These are phyloP conservation scores for Bathynomus jamesi DNA, from an alignment of 1,140 invertebrate genomes.

Conservation along the genomic window DNA sequence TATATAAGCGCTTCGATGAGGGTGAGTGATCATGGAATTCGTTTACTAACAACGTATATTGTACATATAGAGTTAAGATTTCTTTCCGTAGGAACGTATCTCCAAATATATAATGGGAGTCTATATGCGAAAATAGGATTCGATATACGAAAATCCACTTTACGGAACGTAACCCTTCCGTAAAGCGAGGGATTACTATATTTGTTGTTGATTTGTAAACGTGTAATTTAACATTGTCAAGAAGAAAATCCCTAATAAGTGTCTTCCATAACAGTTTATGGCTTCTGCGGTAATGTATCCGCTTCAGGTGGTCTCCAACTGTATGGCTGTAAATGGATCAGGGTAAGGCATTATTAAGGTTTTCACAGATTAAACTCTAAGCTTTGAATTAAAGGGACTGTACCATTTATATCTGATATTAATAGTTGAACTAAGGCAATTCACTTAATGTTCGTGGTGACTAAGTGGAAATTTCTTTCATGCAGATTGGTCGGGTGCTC, in stretches of 20 bases:
- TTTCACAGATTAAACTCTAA: neutral
- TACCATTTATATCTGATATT: too few species aligned
- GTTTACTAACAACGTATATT: constrained; percentile 42
- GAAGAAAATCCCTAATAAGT: neutral
- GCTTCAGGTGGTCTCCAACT: constrained; percentile 74
- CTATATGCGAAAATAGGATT: neutral
- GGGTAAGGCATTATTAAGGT: constrained; percentile 49
- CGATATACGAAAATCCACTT: too few species aligned
- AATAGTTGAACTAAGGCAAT: too few species aligned
- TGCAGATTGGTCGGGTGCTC: constrained; percentile 61
- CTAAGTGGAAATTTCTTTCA: neutral
- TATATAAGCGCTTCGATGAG: constrained; percentile 52
- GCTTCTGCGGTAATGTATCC: constrained; percentile 74
- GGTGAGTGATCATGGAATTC: constrained; percentile 48
- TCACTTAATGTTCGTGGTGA: neutral
- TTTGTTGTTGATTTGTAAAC: neutral
- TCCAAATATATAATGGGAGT: too few species aligned
- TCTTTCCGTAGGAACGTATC: too few species aligned
- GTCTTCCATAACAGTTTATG: constrained; percentile 51
- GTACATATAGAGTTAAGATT: neutral
- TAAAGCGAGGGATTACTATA: neutral
- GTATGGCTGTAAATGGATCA: constrained; percentile 73
- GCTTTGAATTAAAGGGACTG: neutral
- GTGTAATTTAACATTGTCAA: neutral
- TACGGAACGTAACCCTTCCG: too few species aligned